A percentile compares a stretch with the other conserved stretches of the same genome.
phyloP scores from a whole-genome alignment of 2,113 vertebrate species.

The Tauraco erythrolophus region DNA sequence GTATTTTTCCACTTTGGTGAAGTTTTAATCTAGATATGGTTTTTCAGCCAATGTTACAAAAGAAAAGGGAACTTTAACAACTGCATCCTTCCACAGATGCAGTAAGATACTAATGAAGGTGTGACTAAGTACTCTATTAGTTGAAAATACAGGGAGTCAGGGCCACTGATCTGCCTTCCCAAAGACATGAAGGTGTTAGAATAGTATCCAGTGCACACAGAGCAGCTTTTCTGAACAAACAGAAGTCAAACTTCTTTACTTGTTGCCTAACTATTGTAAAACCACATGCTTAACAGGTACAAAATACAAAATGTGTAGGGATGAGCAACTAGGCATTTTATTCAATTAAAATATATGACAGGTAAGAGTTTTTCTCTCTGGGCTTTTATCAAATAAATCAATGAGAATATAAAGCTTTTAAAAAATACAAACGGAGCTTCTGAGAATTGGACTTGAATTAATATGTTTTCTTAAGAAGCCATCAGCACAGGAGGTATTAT shows the following conservation, averaged over 20 bases:
- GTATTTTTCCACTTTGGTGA: background rate
- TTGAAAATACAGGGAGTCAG: background rate
- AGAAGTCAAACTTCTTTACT: background rate
- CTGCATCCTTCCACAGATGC: background rate
- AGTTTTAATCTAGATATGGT: background rate
- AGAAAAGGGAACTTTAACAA: background rate
- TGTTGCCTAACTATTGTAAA: constrained; percentile 32
- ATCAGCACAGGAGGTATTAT: background rate
- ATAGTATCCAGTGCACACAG: background rate
- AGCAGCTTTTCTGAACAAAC: background rate
- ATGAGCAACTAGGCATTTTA: background rate
- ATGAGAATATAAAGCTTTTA: background rate
- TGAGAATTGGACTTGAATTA: background rate
- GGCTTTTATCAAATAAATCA: background rate
- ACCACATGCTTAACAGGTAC: background rate
- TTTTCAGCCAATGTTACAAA: background rate
- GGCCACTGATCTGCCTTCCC: background rate
- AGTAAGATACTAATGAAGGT: accelerated
- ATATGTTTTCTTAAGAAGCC: background rate
- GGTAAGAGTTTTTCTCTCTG: background rate
- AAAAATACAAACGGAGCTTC: background rate
- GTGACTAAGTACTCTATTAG: background rate
- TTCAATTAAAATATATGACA: background rate
- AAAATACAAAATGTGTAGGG: background rate
- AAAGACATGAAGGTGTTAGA: background rate